These are phyloP conservation scores for Dinoponera quadriceps DNA, from an alignment of 1,140 invertebrate species.

Conservation along the genomic window DNA sequence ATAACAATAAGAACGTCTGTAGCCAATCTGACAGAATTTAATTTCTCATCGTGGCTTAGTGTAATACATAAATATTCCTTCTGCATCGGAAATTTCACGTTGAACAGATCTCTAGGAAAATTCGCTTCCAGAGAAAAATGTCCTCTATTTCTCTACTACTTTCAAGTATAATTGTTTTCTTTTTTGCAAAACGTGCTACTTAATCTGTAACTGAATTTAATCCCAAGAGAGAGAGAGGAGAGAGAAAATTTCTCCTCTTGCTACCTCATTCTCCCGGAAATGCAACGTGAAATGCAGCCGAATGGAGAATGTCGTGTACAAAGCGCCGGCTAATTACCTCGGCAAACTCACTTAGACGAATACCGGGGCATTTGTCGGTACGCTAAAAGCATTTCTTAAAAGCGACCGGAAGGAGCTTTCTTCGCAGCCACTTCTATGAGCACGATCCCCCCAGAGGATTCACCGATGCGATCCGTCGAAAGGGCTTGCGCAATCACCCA, in stretches of 20 bases:
- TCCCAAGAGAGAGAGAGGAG: neutral
- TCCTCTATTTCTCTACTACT: neutral
- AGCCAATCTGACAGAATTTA: neutral
- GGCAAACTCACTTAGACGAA: slow-evolving; percentile 39
- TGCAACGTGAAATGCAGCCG: neutral
- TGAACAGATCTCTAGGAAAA: neutral
- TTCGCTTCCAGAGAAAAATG: neutral
- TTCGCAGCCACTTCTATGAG: slow-evolving; percentile 21
- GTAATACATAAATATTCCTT: neutral
- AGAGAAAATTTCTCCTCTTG: neutral
- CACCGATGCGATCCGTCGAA: neutral
- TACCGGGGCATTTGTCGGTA: neutral
- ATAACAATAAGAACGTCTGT: neutral
- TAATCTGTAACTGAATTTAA: neutral
- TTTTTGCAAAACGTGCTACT: neutral
- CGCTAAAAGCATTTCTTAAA: slow-evolving; percentile 43
- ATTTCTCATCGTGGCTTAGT: neutral
- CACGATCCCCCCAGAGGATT: slow-evolving; percentile 17
- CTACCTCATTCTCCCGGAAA: neutral
- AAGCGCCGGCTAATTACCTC: slow-evolving; percentile 48
- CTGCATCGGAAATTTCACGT: neutral
- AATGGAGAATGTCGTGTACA: slow-evolving; percentile 13
- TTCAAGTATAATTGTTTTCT: neutral
- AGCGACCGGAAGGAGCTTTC: slow-evolving; percentile 38
- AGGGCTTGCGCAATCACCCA: slow-evolving; percentile 18